Evolutionary conservation across 2,888 invertebrate species (phyloP).

Genomic region (Aporophyla lueneburgensis): DNA sequence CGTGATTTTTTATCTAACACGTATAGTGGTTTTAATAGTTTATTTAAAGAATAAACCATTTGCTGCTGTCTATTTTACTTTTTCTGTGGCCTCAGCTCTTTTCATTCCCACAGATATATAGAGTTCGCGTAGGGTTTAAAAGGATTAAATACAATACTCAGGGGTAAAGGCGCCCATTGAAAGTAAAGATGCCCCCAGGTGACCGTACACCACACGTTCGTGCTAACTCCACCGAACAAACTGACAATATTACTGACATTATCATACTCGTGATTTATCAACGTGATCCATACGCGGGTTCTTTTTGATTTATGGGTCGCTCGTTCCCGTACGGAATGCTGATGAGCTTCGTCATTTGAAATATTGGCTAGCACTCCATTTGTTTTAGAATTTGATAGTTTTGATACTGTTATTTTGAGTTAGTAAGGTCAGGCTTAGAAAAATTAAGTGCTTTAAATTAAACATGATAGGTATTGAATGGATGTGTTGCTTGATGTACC

Average conservation of each 20-base stretch:
- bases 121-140: no score
- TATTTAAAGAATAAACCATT: no score
- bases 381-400: constrained; percentile 1
- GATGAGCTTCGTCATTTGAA: constrained; percentile 25
- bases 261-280: constrained; percentile 37
- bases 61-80: no score
- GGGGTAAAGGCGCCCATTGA: no score
- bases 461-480: background rate
- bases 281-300: constrained; percentile 18
- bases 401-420: background rate
- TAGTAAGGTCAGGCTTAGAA: background rate
- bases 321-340: constrained; percentile 19
- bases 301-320: constrained; percentile 50
- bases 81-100: no score
- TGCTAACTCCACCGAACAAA: background rate
- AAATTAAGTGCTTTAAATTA: background rate
- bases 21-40: no score
- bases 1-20: no score
- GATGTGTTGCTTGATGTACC: background rate
- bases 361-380: constrained; percentile 31
- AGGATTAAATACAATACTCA: no score
- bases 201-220: background rate
- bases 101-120: no score
- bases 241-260: constrained; percentile 3
- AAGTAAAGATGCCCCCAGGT: no score